Percentiles rank a stretch among this genome's conserved stretches.
Conservation (phyloP, 1,140 invertebrate species). For the Leguminivora glycinivorella region DNA sequence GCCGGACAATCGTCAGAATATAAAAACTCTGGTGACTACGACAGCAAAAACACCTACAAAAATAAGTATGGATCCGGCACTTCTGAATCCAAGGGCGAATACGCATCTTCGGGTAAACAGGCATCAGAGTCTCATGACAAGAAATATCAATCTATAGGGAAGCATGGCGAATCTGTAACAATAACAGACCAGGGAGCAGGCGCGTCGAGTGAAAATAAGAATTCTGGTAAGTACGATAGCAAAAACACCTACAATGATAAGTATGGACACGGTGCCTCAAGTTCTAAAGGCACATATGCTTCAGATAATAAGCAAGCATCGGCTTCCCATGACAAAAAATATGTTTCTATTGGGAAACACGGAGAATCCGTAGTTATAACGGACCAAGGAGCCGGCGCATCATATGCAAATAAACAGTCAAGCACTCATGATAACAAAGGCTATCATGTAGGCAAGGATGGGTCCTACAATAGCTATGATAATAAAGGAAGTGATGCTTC, state of each 20-base stretch:
- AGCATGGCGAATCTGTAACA: neutral
- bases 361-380: no score
- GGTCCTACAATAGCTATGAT: neutral
- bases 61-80: neutral
- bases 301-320: no score
- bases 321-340: no score
- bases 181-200: neutral
- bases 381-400: neutral
- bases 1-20: neutral
- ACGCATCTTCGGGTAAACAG: neutral
- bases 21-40: neutral
- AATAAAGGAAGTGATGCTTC: neutral
- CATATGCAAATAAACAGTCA: neutral
- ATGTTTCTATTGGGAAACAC: no score
- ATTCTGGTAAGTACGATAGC: neutral
- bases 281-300: no score
- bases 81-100: neutral
- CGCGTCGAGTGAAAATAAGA: neutral
- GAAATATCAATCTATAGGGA: neutral
- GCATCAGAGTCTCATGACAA: neutral
- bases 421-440: neutral
- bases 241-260: neutral
- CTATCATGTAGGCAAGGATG: neutral
- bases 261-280: no score
- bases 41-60: neutral